Evolutionary conservation across 2,888 invertebrate species (phyloP), one percentile per base, ranked within the genome.

Genomic region (Thera obeliscata): DNA sequence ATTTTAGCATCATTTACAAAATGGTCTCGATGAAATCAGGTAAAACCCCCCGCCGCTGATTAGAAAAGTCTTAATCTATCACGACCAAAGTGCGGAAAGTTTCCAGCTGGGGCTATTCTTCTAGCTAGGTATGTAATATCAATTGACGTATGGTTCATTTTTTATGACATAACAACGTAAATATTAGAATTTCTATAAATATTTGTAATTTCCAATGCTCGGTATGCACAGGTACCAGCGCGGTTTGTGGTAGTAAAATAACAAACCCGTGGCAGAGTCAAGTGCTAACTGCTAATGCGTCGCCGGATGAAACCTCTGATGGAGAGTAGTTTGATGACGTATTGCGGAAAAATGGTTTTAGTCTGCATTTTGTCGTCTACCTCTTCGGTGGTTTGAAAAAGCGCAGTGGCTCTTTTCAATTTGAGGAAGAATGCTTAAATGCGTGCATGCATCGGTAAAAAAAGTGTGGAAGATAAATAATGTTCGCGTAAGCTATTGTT

Each of bases 151-250:
- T 12, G 6, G 6, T 50, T 50, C 6, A 50, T 50, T 12, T 22
- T 22, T 22, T 22, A 22, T 22, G 22, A 22, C 22, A 22, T 22
- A 22, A 59, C 56, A 62, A 65, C 38, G 56, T 62, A 69, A 65
- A 66, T 61, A 61, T 66, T 66, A 57, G 50, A 46, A 62, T 48
- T 66, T 55, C 61, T 59, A 55, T 55, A 67, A 67, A 67, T 67
- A 62, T 67, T 67, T 67, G 55, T 61, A 55, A 56, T 46, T 48
- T 61, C 22, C 33, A 43, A 41, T 52, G 46, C 8, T 52, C 46
- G 48, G n/a, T 9, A 46, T 1, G 54, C 2, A 36, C 46, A 36
- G 8, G 55, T 12, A 55, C 61, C 55, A 9, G 9, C 11, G 46
- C 43, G 41, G 54, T 49, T 49, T n/a, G 59, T 36, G 49, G 7